phyloP scores from a whole-genome alignment of 92 coral and sea anemone species.

The Parazoanthus swiftii region DNA sequence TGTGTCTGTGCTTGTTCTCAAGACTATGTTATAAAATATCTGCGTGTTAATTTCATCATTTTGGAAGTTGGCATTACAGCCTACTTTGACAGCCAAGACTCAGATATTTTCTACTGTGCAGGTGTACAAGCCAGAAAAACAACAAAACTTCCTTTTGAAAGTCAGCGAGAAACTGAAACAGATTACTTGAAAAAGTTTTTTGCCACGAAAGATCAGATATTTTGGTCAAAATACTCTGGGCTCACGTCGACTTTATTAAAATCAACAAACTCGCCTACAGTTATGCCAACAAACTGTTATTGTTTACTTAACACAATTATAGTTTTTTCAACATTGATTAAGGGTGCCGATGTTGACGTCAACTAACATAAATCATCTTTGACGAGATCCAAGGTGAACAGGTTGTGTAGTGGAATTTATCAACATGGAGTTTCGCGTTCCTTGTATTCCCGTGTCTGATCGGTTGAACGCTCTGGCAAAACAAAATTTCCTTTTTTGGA shows the following conservation, averaged over 20 bases:
- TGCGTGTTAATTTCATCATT: too few species aligned
- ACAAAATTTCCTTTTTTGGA: not conserved
- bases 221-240: not conserved
- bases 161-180: not conserved
- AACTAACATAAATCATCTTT: not conserved
- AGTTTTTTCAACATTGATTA: not conserved
- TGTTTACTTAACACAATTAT: not conserved
- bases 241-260: not conserved
- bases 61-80: too few species aligned
- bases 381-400: not conserved
- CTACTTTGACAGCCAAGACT: too few species aligned
- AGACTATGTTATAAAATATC: too few species aligned
- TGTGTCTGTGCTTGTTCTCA: too few species aligned
- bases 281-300: not conserved
- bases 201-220: not conserved
- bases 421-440: not conserved
- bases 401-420: too few species aligned
- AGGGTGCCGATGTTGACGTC: not conserved
- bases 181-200: too few species aligned
- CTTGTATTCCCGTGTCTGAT: not conserved
- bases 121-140: not conserved
- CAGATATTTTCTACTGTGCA: too few species aligned
- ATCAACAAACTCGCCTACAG: conserved; percentile 7
- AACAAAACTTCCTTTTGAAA: not conserved
- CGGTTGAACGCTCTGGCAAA: not conserved